Conservation (phyloP, 2,888 invertebrate genomes). For the Andrena hattorfiana region DNA sequence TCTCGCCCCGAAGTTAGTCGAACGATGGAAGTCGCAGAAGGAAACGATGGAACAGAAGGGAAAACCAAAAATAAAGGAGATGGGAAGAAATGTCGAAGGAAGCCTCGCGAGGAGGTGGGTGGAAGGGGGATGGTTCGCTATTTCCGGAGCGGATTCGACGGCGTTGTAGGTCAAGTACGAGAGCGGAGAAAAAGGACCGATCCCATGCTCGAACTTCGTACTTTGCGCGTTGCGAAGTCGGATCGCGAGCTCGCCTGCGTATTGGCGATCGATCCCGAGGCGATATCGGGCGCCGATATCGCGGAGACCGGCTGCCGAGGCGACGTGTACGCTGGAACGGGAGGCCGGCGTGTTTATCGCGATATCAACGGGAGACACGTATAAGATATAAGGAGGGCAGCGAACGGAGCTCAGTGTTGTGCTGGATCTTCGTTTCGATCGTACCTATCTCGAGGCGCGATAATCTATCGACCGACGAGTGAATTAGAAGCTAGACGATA, state of each 20-base stretch:
- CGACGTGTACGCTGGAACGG: background rate
- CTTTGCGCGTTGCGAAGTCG: conserved; percentile 11
- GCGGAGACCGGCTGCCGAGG: conserved; percentile 9
- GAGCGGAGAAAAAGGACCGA: background rate
- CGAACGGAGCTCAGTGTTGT: conserved; percentile 52
- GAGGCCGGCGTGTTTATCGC: conserved; percentile 57
- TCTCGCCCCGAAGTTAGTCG: background rate
- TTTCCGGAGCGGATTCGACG: conserved; percentile 16
- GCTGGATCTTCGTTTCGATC: conserved; percentile 37
- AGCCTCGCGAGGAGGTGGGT: background rate
- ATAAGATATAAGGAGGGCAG: conserved; percentile 63
- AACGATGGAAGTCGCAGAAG: background rate
- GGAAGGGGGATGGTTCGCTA: background rate
- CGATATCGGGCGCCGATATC: conserved; percentile 44
- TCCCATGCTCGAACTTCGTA: conserved; percentile 48
- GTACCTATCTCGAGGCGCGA: background rate
- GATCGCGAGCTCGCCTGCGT: background rate
- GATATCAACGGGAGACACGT: conserved; percentile 57
- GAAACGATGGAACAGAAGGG: background rate
- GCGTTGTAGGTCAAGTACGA: conserved; percentile 45
- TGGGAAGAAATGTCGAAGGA: background rate
- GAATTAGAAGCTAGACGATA: conserved; percentile 1
- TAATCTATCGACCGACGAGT: background rate
- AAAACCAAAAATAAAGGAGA: background rate
- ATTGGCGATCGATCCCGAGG: conserved; percentile 17